Base-by-base conservation (phyloP, 2,888 invertebrate genomes). In the Corythucha ciliata region DNA sequence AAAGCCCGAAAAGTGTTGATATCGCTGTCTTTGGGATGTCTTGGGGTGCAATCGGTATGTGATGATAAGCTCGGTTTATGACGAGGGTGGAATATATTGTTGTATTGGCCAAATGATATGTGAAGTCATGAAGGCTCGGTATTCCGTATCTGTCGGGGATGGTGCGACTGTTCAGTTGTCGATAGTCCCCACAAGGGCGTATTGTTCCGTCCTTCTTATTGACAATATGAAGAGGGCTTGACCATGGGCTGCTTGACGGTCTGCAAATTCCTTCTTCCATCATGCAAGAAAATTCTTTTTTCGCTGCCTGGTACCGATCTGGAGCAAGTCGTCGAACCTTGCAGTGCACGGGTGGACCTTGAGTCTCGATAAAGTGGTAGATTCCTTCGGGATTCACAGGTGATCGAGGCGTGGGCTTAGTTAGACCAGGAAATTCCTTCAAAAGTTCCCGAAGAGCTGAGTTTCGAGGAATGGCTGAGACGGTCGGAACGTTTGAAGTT, bases 121-220 rank as follows among this genome's bases (percentile, higher is more conserved):
- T 27, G 18, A 26, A 27, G 16, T 42, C 27, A 18, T 29, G n/a
- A n/a, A 29, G 8, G 8, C n/a, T 8, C 8, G 8, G 29, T 29
- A 6, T n/a, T n/a, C n/a, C n/a, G 42, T 26, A 42, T 8, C 58
- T 20, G 52, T 67, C 65, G 1, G 63, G 61, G n/a, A 46, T 22
- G 7, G 51, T 50, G 4, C 14, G 10, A 12, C 24, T 16, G 51
- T 69, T 70, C 0, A 68, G 57, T 0, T 25, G 18, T 1, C 69
- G 52, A 52, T 69, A 71, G 57, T 62, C 67, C 3, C 68, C 68
- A 48, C 68, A 65, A 1, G 65, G 62, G 8, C 42, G 22, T 29
- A 26, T 27, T 4, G 42, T 18, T 7, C 42, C 42, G 29, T 42
- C 40, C 12, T 40, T 40, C 22, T 40, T 40, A 21, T 22, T 10